Evolutionary conservation across 2,797 vertebrate species (phyloP).

Genomic region (Lepus oiostolus): DNA sequence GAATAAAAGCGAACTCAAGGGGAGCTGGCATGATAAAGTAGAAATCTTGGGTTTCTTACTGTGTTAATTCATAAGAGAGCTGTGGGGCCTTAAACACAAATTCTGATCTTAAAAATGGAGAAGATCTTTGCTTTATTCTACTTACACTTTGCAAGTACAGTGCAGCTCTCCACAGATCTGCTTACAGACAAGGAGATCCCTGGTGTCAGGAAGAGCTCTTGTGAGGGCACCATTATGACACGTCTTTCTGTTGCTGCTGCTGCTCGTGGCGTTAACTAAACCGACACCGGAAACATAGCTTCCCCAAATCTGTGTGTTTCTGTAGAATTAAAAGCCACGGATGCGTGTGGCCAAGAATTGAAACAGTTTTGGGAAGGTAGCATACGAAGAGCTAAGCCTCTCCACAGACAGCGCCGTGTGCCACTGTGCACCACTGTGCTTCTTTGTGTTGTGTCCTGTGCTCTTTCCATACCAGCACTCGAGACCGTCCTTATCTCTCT

Average conservation of each 20-base stretch:
- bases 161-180: not conserved
- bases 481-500: not conserved
- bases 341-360: not conserved
- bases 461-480: not conserved
- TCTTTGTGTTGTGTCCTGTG: not conserved
- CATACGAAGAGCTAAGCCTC: not conserved
- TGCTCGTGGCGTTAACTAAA: not conserved
- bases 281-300: not conserved
- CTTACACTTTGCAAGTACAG: not conserved
- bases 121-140: not conserved
- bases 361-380: not conserved
- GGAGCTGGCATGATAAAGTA: not conserved
- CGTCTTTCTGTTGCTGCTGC: not conserved
- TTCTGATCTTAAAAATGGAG: not conserved
- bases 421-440: not conserved
- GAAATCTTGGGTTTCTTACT: not conserved
- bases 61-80: not conserved
- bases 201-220: not conserved
- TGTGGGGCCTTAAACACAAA: not conserved
- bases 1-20: conserved; percentile 32
- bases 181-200: not conserved
- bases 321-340: not conserved
- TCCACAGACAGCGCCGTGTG: not conserved
- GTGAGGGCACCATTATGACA: not conserved
- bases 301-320: not conserved